A percentile compares a stretch with the other conserved stretches of the same genome.
These are phyloP conservation scores for Caloenas nicobarica DNA, from an alignment of 2,113 vertebrate genomes.

Conservation along the genomic window DNA sequence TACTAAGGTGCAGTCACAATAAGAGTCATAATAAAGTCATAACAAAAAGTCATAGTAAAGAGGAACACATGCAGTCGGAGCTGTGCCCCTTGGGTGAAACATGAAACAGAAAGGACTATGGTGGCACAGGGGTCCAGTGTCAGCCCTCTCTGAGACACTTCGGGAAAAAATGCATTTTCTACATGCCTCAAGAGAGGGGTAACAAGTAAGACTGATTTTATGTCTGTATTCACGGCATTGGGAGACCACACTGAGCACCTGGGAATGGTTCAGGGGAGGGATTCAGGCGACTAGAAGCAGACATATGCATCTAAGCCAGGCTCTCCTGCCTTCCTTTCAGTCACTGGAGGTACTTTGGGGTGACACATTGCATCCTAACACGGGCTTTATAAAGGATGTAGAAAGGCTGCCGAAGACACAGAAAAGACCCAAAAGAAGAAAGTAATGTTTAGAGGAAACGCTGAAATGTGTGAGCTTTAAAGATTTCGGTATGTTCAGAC, in stretches of 20 bases:
- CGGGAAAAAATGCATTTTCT: neutral
- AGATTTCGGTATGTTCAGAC: neutral
- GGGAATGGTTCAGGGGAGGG: neutral
- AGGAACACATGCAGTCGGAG: neutral
- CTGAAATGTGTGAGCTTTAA: neutral
- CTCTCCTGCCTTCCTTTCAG: neutral
- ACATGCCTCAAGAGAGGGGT: neutral
- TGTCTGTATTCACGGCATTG: neutral
- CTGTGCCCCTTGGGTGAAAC: neutral
- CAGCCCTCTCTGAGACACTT: neutral
- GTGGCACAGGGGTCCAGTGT: neutral
- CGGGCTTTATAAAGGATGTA: neutral
- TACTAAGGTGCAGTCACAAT: neutral
- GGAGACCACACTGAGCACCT: neutral
- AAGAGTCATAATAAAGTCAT: neutral
- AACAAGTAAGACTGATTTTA: neutral
- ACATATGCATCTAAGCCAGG: neutral
- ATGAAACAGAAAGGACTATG: neutral
- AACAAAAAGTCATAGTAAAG: neutral
- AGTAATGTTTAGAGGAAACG: neutral
- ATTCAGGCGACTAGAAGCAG: neutral
- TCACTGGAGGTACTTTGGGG: neutral
- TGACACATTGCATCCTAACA: neutral
- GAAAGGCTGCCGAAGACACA: neutral
- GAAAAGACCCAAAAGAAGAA: accelerated